These are phyloP conservation scores for Alouatta palliata DNA, from an alignment of 2,113 vertebrate species.

Conservation along the genomic window DNA sequence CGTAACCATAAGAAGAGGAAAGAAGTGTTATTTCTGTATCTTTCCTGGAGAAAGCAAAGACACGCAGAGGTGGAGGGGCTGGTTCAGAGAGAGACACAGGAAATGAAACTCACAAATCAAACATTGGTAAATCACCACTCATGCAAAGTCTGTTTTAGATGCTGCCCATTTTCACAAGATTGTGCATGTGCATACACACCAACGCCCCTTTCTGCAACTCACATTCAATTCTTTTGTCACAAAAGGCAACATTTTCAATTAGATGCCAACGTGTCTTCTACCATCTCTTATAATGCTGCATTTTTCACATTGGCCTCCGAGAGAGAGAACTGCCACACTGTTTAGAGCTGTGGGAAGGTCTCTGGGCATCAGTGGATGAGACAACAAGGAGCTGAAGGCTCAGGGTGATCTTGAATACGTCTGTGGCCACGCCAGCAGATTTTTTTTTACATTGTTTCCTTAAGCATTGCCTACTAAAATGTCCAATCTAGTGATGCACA, in stretches of 20 bases:
- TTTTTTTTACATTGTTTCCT: neutral
- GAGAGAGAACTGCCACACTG: neutral
- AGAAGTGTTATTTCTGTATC: neutral
- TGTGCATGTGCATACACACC: rapidly evolving
- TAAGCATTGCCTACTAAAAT: neutral
- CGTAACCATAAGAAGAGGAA: neutral
- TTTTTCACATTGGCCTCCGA: neutral
- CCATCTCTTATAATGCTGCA: neutral
- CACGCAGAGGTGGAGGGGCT: neutral
- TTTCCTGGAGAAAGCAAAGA: neutral
- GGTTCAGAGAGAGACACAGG: neutral
- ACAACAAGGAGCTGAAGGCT: neutral
- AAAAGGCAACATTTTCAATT: neutral
- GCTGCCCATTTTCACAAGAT: neutral
- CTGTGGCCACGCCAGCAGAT: neutral
- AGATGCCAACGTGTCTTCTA: neutral
- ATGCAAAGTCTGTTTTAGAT: neutral
- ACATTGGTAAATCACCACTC: neutral
- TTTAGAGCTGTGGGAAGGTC: neutral
- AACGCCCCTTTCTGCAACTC: neutral
- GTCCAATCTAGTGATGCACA: neutral
- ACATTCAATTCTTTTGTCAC: neutral
- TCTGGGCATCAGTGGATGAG: too few species aligned
- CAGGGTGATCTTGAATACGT: neutral
- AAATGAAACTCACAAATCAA: neutral